Conservation (phyloP, 2,797 vertebrate genomes). For the Enteromius trimaculatus region DNA sequence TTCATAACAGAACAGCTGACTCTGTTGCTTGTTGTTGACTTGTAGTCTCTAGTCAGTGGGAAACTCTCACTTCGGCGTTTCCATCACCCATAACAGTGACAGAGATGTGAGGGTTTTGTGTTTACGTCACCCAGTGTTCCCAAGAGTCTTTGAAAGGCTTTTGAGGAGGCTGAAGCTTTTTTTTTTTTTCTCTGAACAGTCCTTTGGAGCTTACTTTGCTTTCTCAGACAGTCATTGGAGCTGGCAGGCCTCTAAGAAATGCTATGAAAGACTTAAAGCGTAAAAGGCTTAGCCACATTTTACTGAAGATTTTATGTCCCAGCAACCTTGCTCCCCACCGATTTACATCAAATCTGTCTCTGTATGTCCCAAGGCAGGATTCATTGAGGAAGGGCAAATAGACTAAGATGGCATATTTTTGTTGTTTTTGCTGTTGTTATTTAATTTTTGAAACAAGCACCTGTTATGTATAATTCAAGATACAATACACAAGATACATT, state of each 20-base stretch:
- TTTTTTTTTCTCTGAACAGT: slow-evolving; percentile 65
- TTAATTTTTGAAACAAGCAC: not conserved
- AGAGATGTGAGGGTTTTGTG: slow-evolving; percentile 63
- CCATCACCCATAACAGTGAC: slow-evolving; percentile 56
- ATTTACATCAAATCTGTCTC: slow-evolving; percentile 30
- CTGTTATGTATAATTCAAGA: not conserved
- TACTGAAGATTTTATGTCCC: slow-evolving; percentile 51
- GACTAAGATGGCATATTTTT: not conserved
- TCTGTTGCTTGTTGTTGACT: slow-evolving; percentile 18
- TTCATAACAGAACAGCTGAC: not conserved
- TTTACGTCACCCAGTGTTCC: slow-evolving; percentile 71
- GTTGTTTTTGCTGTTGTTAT: not conserved
- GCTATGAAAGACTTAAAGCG: slow-evolving; percentile 63
- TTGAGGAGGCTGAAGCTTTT: slow-evolving; percentile 62
- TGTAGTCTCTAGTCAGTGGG: slow-evolving; percentile 26
- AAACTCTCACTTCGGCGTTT: slow-evolving; percentile 43
- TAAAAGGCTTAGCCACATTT: slow-evolving; percentile 49
- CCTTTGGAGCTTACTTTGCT: slow-evolving; percentile 61
- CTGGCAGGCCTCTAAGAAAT: slow-evolving; percentile 69
- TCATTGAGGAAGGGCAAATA: slow-evolving; percentile 10
- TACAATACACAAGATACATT: too few species aligned
- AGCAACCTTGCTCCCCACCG: slow-evolving; percentile 26
- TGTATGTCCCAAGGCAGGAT: slow-evolving; percentile 2
- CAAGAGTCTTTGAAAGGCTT: slow-evolving; percentile 65
- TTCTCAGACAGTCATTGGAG: slow-evolving; percentile 69